phyloP scores from a whole-genome alignment of 1,140 invertebrate genomes.

The Probaryconus sp. region DNA sequence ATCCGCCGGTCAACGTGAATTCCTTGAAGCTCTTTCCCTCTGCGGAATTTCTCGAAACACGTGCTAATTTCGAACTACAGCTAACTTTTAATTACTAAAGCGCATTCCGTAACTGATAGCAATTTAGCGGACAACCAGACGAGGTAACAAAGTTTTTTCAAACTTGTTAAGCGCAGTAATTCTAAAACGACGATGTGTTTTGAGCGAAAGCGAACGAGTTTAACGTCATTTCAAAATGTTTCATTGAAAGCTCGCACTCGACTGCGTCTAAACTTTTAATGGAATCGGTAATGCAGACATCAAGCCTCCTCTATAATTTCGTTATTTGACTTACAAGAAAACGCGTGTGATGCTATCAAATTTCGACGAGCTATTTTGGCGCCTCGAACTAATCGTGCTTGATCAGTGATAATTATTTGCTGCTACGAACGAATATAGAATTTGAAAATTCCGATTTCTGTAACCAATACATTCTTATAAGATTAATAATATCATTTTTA shows the following conservation, averaged over 20 bases:
- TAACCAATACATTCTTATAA: too few relatives aligned
- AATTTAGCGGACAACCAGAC: conserved; percentile 43
- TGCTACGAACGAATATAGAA: too few relatives aligned
- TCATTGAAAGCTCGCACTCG: conserved; percentile 7
- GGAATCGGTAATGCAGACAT: conserved; percentile 30
- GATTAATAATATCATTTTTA: too few relatives aligned
- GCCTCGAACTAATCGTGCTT: too few relatives aligned
- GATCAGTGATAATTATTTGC: too few relatives aligned
- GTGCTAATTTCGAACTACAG: conserved; percentile 45
- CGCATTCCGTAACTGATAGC: conserved; percentile 41
- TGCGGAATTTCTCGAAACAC: conserved; percentile 43
- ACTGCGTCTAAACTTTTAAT: conserved; percentile 48
- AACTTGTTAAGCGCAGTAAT: conserved; percentile 38
- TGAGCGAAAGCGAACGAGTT: conserved; percentile 37
- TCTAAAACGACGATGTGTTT: conserved; percentile 29
- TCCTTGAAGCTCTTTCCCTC: conserved; percentile 34
- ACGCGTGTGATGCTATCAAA: too few relatives aligned
- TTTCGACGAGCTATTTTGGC: too few relatives aligned
- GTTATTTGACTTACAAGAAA: conserved; percentile 14
- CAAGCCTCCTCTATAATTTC: background rate
- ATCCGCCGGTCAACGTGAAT: conserved; percentile 30
- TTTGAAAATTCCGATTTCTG: too few relatives aligned
- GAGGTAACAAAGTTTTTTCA: conserved; percentile 9
- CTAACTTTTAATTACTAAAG: conserved; percentile 57
- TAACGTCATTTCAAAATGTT: conserved; percentile 38